A percentile compares a stretch with the other conserved stretches of the same genome.
Evolutionary conservation across 2,888 invertebrate species (phyloP).

Genomic region (Metopia argyrocephala): DNA sequence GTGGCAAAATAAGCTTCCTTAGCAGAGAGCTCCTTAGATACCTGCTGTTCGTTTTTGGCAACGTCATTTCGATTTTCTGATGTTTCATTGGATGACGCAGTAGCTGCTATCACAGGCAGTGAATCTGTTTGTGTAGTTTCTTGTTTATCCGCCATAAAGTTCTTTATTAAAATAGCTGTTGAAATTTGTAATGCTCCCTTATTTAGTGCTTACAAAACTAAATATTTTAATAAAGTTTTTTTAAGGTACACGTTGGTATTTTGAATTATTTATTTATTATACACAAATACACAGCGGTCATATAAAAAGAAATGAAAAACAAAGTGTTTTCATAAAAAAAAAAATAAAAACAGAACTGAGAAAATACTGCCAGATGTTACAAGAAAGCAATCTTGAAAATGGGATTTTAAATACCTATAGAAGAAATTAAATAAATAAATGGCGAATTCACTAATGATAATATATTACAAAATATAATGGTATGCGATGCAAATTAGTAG

Average conservation of each 20-base stretch:
- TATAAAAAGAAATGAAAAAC: neutral
- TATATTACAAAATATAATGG: too few relatives aligned
- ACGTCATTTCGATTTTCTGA: neutral
- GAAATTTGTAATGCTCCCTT: too few relatives aligned
- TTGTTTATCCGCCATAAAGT: conserved; percentile 15
- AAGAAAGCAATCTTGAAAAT: too few relatives aligned
- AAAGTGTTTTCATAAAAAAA: neutral
- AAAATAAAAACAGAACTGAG: too few relatives aligned
- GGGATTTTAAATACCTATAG: too few relatives aligned
- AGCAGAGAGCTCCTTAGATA: conserved; percentile 66
- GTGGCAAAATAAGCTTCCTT: conserved; percentile 74
- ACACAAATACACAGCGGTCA: conserved; percentile 5
- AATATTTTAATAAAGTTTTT: too few relatives aligned
- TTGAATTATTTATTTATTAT: conserved; percentile 49
- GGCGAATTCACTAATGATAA: too few relatives aligned
- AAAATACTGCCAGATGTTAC: too few relatives aligned
- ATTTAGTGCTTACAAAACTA: too few relatives aligned
- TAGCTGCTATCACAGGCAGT: neutral
- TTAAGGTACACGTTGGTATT: conserved; percentile 44
- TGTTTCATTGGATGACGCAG: neutral
- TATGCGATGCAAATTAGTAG: too few relatives aligned
- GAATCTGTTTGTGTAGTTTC: neutral
- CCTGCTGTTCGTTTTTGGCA: conserved; percentile 8
- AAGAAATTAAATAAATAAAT: too few relatives aligned
- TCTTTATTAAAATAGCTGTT: too few relatives aligned